These are phyloP conservation scores for Cnemophilus loriae DNA, from an alignment of 2,113 vertebrate species.

Conservation along the genomic window DNA sequence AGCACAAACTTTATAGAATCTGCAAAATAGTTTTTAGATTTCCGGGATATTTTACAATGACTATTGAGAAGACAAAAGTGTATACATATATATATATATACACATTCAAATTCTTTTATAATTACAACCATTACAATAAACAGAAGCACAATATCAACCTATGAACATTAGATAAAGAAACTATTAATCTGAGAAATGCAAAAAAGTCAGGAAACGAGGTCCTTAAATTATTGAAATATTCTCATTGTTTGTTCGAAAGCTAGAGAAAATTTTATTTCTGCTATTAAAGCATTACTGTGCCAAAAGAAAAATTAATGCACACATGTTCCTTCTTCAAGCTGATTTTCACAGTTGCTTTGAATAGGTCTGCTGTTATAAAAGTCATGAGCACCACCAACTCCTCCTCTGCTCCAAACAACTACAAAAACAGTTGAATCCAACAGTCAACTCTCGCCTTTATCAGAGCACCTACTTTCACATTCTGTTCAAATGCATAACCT, in stretches of 20 bases:
- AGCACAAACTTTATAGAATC: not conserved
- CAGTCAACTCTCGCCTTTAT: not conserved
- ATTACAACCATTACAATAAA: not conserved
- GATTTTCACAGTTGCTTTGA: not conserved
- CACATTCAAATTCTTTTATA: not conserved
- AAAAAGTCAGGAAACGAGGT: not conserved
- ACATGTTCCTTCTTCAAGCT: not conserved
- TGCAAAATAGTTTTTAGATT: not conserved
- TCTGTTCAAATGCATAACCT: not conserved
- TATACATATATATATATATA: too few species aligned
- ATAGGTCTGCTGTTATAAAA: not conserved
- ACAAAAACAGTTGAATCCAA: not conserved
- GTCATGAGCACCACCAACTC: not conserved
- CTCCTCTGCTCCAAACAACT: not conserved
- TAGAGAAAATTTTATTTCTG: not conserved
- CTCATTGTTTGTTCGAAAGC: not conserved
- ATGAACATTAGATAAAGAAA: not conserved
- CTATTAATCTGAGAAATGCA: not conserved
- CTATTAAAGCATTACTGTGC: not conserved
- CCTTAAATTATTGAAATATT: not conserved
- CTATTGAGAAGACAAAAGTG: not conserved
- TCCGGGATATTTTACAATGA: not conserved
- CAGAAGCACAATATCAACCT: not conserved
- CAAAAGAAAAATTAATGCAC: not conserved
- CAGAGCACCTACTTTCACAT: not conserved